These are phyloP conservation scores for Synergus itoensis DNA, from an alignment of 2,888 invertebrate species.

Conservation along the genomic window DNA sequence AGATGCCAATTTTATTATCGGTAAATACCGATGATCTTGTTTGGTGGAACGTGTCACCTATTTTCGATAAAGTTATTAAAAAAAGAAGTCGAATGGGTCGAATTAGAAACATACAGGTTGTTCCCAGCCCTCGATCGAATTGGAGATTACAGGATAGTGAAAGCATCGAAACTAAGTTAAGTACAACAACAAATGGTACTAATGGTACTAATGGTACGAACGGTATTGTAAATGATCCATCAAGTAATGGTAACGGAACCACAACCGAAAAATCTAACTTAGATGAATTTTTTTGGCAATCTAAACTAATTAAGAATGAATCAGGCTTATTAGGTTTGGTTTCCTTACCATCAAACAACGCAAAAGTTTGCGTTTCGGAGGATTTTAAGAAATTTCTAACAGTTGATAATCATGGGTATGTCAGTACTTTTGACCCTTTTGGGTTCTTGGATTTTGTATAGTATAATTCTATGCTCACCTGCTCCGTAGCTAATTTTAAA, in stretches of 20 bases:
- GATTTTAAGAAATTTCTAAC: constrained; percentile 74
- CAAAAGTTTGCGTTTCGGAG: constrained; percentile 69
- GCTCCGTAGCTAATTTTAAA: constrained; percentile 41
- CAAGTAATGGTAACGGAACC: constrained; percentile 11
- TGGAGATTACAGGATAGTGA: constrained; percentile 52
- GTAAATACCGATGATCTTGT: constrained; percentile 70
- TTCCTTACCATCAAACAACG: constrained; percentile 66
- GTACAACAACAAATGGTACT: constrained; percentile 14
- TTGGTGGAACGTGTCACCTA: constrained; percentile 71
- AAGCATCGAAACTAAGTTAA: constrained; percentile 50
- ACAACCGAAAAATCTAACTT: constrained; percentile 1
- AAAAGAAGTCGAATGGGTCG: constrained; percentile 66
- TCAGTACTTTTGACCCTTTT: constrained; percentile 67
- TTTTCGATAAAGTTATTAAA: constrained; percentile 53
- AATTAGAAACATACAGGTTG: constrained; percentile 62
- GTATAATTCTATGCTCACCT: constrained; percentile 18
- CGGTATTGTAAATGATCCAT: constrained; percentile 27
- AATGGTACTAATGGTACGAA: constrained; percentile 14
- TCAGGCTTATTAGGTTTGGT: constrained; percentile 68
- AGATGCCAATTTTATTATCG: constrained; percentile 69
- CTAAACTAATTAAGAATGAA: constrained; percentile 64
- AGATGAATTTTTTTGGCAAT: constrained; percentile 63
- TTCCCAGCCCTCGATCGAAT: constrained; percentile 57
- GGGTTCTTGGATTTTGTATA: constrained; percentile 43
- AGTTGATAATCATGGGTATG: constrained; percentile 71